Base-by-base conservation (phyloP, 2,113 vertebrate genomes). In the Anarrhichthys ocellatus region DNA sequence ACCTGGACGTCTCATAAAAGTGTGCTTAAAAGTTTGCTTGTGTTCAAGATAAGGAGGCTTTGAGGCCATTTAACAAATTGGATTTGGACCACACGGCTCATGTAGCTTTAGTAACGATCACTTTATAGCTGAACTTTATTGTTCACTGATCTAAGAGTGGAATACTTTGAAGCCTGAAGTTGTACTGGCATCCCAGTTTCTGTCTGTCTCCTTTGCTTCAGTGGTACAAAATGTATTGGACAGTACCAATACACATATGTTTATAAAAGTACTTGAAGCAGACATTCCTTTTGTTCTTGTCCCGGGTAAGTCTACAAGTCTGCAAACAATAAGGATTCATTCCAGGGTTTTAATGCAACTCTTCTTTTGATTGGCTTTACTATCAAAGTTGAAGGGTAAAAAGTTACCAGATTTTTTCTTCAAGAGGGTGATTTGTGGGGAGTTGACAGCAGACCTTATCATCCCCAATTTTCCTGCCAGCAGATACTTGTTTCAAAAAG, bases 221-320 rank as follows among this genome's bases (percentile, higher is more conserved):
- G 64, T 84, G 56, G 29, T 67, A 22, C n/a, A 69, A 50, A 15
- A 68, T 86, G 80, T 91, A 88, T 81, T 82, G 69, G 74, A 27
- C 44, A 34, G 76, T 46, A 73, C 48, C 48, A 87, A 75, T 71
- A 56, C 62, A 78, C 20, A 72, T 63, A 73, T 29, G 50, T 71
- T 72, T 73, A 36, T 66, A 17, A 54, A 6, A 85, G 36, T n/a
- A 50, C 62, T 64, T 9, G 5, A 81, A 72, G 52, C 56, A 77
- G 68, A 79, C 62, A 67, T 81, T 77, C 81, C 36, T 63, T 89
- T 80, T 83, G 63, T 81, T 90, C 27, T 66, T 34, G 40, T 63
- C 40, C 14, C 13, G 20, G 59, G 44, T 44, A 42, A 48, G 27
- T 72, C 62, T 64, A 54, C 48, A 58, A 36, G 11, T 66, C 22